Conservation (phyloP, 2,113 vertebrate species). For the Alaudala cheleensis region DNA sequence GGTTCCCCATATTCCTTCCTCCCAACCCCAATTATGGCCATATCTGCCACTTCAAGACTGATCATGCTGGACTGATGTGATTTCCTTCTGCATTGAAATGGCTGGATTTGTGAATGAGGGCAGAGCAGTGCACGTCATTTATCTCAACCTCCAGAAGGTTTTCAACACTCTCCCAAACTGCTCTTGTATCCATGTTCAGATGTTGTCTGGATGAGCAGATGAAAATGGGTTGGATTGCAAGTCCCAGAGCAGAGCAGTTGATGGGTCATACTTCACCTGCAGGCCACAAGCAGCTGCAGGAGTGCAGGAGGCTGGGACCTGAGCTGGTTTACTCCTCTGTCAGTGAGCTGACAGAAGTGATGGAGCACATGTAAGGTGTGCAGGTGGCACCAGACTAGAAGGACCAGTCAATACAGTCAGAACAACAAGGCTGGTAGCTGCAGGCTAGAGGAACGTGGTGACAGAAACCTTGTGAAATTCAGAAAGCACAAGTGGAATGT, state of each 20-base stretch:
- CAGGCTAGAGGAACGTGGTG: neutral
- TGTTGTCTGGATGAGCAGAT: neutral
- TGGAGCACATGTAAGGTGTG: neutral
- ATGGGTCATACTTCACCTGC: neutral
- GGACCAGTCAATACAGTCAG: neutral
- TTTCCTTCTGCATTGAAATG: neutral
- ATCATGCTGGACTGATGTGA: neutral
- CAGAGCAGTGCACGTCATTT: neutral
- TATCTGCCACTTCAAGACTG: neutral
- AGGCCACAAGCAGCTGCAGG: neutral
- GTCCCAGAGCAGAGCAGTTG: neutral
- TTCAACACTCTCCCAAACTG: neutral
- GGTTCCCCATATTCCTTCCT: neutral
- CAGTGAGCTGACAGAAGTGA: neutral
- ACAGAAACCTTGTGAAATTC: neutral
- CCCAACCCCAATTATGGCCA: neutral
- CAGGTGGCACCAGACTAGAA: neutral
- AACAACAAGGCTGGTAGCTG: neutral
- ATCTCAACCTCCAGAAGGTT: neutral
- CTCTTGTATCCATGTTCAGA: neutral
- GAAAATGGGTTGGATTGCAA: neutral
- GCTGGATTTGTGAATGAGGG: neutral
- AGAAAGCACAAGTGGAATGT: neutral
- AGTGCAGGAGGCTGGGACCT: neutral
- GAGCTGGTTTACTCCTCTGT: neutral